These are phyloP conservation scores for Neoitamus cyanurus DNA, from an alignment of 2,888 invertebrate species.

Conservation along the genomic window DNA sequence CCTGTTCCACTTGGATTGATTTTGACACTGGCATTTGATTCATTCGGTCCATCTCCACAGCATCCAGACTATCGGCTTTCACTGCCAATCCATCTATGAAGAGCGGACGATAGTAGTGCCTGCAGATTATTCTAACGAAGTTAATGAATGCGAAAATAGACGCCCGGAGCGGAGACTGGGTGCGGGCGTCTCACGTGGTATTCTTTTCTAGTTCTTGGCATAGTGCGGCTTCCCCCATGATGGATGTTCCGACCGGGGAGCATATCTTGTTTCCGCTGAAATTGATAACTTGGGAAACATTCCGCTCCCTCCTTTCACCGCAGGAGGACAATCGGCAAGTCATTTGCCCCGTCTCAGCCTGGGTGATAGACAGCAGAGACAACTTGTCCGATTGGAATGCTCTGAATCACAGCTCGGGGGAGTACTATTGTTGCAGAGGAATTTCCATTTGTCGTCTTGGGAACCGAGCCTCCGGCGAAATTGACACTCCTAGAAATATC, in stretches of 20 bases:
- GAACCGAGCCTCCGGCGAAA: neutral
- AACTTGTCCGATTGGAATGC: slow-evolving; percentile 16
- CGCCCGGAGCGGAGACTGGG: neutral
- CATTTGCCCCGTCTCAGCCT: neutral
- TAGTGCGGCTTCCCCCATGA: neutral
- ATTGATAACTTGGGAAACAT: slow-evolving; percentile 18
- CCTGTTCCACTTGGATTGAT: slow-evolving; percentile 20
- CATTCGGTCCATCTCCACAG: neutral
- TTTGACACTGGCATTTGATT: slow-evolving; percentile 29
- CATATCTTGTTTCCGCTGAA: slow-evolving; percentile 28
- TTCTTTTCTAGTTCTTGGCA: neutral
- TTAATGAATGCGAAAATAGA: slow-evolving; percentile 3
- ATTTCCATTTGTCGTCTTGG: slow-evolving; percentile 12
- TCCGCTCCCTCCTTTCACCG: neutral
- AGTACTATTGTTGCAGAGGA: neutral
- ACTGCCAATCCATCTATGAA: slow-evolving; percentile 12
- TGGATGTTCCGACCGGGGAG: neutral
- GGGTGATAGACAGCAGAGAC: slow-evolving; percentile 17
- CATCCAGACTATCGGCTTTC: slow-evolving; percentile 15
- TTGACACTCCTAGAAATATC: neutral
- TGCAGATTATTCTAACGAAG: neutral
- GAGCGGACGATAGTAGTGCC: neutral
- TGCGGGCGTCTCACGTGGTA: neutral
- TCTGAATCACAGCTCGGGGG: neutral
- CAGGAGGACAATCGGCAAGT: neutral